Conservation (phyloP, 2,113 vertebrate species). For the Nasalis larvatus region DNA sequence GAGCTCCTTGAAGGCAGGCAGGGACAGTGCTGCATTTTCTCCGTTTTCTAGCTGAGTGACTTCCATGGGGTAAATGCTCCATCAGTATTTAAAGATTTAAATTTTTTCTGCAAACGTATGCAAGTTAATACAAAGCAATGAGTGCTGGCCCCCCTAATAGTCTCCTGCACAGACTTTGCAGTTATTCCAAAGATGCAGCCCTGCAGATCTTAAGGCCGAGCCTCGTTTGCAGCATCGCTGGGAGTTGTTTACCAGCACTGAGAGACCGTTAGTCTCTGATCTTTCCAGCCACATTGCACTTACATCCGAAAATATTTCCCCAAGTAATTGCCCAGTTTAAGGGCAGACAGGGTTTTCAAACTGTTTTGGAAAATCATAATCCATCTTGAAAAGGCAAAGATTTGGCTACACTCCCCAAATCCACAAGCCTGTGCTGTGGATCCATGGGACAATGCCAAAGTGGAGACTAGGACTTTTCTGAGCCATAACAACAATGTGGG, state of each 20-base stretch:
- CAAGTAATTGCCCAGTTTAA: slow-evolving; percentile 10
- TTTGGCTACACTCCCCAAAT: background rate
- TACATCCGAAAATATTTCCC: slow-evolving; percentile 5
- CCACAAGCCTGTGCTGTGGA: background rate
- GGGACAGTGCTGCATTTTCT: background rate
- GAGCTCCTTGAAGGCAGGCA: background rate
- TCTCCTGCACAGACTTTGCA: background rate
- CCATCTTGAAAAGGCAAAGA: slow-evolving; percentile 7
- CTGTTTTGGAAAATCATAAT: slow-evolving; percentile 25
- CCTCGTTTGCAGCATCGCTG: background rate
- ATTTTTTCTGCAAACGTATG: background rate
- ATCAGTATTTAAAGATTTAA: background rate
- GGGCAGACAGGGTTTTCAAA: slow-evolving; percentile 3
- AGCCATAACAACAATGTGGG: background rate
- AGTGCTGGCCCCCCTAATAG: background rate
- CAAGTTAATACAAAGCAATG: background rate
- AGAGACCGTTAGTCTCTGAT: background rate
- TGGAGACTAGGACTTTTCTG: background rate
- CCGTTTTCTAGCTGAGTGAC: background rate
- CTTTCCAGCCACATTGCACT: slow-evolving; percentile 13
- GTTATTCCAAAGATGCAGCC: background rate
- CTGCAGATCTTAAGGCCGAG: no score
- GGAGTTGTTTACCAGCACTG: background rate
- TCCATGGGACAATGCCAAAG: background rate
- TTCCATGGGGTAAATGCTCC: background rate